Conservation (phyloP, 2,113 vertebrate species). For the Zapornia atra region DNA sequence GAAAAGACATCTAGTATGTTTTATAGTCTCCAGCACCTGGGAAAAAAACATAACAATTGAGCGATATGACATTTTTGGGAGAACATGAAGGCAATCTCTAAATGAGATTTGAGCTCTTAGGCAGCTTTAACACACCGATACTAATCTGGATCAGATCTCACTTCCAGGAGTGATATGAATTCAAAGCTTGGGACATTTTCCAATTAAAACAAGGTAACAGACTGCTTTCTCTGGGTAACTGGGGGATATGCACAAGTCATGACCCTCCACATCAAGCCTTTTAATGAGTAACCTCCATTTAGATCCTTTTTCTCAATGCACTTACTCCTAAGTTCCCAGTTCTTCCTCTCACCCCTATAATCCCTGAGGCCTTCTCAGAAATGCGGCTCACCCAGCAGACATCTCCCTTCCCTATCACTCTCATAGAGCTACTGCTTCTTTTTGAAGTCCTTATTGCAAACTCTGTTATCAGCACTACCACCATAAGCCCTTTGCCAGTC, state of each 20-base stretch:
- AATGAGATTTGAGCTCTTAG: conserved; percentile 70
- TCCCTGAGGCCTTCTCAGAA: background rate
- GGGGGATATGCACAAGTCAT: background rate
- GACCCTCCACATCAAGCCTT: background rate
- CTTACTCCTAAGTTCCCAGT: background rate
- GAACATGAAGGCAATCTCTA: conserved; percentile 61
- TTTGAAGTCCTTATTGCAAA: background rate
- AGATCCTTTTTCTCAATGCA: background rate
- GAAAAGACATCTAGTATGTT: conserved; percentile 27
- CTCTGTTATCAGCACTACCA: background rate
- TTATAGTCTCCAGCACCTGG: conserved; percentile 62
- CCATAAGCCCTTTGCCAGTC: background rate
- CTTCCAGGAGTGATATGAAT: conserved; percentile 18
- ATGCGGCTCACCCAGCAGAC: fast-evolving
- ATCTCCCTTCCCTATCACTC: background rate
- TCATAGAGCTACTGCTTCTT: background rate
- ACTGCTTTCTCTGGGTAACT: background rate
- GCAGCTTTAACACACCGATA: conserved; percentile 37
- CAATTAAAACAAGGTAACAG: conserved; percentile 28
- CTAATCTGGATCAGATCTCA: conserved; percentile 48
- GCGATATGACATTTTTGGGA: conserved; percentile 57
- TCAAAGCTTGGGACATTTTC: background rate
- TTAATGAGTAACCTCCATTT: background rate
- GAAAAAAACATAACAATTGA: conserved; percentile 55
- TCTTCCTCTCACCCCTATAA: background rate